Evolutionary conservation across 2,888 invertebrate genomes (phyloP), one percentile per base, ranked within the genome.

Genomic region (Parochlus steinenii): DNA sequence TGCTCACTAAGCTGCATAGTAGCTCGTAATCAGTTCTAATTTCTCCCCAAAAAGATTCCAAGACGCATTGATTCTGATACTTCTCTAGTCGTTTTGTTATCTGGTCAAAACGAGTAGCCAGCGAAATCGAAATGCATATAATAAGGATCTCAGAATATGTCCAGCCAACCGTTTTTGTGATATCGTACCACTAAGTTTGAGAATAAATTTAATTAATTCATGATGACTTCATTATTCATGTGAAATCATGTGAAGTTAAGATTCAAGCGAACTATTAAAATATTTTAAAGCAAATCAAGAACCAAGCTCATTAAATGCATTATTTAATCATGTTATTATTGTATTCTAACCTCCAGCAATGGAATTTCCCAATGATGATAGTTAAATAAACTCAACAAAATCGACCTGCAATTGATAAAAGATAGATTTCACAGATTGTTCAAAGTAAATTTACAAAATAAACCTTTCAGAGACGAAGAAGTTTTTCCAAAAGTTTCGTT

Each of bases 151-250:
- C 36, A 5, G 30, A 30, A 7, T 30, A 36, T 16, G 36, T 36
- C 30, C 36, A 36, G 10, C 24, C 16, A 16, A 36, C 24, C 4
- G 29, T 29, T 18, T 36, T 36, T 1, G 24, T 18, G 6, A 36
- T 24, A 12, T 36, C 36, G 6, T 36, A 30, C 36, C 23, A 36
- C 18, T n/a, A n/a, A n/a, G n/a, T n/a, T n/a, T n/a, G n/a, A n/a
- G n/a, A n/a, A n/a, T n/a, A n/a, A n/a, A n/a, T n/a, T n/a, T n/a
- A n/a, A n/a, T n/a, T n/a, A n/a, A n/a, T n/a, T n/a, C n/a, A n/a
- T n/a, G n/a, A n/a, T n/a, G n/a, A n/a, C n/a, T n/a, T n/a, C n/a
- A n/a, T n/a, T n/a, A n/a, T n/a, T n/a, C n/a, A n/a, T n/a, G n/a
- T n/a, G n/a, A n/a, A n/a, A n/a, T n/a, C n/a, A n/a, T n/a, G n/a